Base-by-base conservation (phyloP, 2,888 invertebrate species). In the Alloplasta piceator region DNA sequence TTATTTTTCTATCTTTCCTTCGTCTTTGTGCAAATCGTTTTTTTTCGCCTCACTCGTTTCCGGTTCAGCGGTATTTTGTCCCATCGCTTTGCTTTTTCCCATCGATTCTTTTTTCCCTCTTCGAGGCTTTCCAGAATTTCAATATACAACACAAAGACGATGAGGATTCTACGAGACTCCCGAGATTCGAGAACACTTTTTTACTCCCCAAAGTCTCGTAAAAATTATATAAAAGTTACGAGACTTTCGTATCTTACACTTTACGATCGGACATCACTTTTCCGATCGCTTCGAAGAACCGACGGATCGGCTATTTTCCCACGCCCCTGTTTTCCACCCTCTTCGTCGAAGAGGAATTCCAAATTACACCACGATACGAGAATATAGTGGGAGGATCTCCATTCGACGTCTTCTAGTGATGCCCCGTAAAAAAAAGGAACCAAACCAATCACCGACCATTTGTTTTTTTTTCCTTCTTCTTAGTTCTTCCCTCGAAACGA, bases 231-330 rank as follows among this genome's bases (percentile, higher is more conserved):
- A 41, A 36, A 55, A 41, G 39, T 67, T 55, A 39, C 14, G 12
- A 4, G 12, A 36, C 55, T 67, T 55, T 41, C 48, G 52, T 6
- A 39, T 41, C 39, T 38, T 41, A 12, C 14, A 41, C 39, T 67
- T 67, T 67, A 67, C 55, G 67, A 67, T 55, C 39, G 55, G 41
- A 52, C 50, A 50, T 50, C 50, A n/a, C 50, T 50, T 52, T n/a
- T 46, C 26, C 55, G 6, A 14, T 16, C 39, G 46, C n/a, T 55
- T 67, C 12, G 36, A 36, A 9, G 16, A 6, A 43, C 39, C 5
- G 2, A 10, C 16, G 26, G n/a, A 48, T 48, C 6, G 38, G 26
- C 38, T 55, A n/a, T 43, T 10, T 12, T 9, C 63, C 43, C 12
- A 16, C 58, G 66, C 48, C 6, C 9, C 36, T 6, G 12, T 41